A percentile compares a stretch with the other conserved stretches of the same genome.
Evolutionary conservation across 2,113 vertebrate genomes (phyloP).

Genomic region (human (Homo sapiens)): DNA sequence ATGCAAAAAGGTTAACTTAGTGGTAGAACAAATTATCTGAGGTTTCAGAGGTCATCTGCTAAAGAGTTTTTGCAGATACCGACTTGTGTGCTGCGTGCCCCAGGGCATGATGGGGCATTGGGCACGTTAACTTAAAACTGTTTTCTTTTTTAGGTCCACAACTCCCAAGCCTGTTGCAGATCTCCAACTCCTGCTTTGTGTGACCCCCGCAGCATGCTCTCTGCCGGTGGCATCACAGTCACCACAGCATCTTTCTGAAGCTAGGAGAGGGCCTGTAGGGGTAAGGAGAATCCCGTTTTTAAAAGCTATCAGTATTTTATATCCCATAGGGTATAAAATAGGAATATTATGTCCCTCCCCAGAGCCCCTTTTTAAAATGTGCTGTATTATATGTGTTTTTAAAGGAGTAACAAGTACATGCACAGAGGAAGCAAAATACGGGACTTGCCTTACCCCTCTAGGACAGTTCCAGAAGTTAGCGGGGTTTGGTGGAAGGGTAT

Average conservation of each 20-base stretch:
- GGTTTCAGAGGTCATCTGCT: conserved; percentile 42
- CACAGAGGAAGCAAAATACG: conserved; percentile 79
- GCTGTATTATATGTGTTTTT: conserved; percentile 80
- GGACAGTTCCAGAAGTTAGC: conserved; percentile 74
- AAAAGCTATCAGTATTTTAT: conserved; percentile 81
- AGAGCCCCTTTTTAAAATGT: conserved; percentile 76
- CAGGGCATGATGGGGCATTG: conserved; percentile 67
- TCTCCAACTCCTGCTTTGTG: conserved; percentile 82
- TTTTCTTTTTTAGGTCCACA: conserved; percentile 83
- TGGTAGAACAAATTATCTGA: neutral
- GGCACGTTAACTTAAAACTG: conserved; percentile 79
- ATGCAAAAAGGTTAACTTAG: neutral
- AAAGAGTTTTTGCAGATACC: conserved; percentile 24
- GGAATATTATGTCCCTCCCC: conserved; percentile 76
- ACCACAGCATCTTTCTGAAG: conserved; percentile 81
- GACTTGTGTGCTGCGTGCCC: conserved; percentile 78
- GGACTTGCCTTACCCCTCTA: conserved; percentile 83
- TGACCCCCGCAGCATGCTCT: conserved; percentile 82
- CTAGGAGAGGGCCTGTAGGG: conserved; percentile 82
- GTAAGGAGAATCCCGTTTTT: conserved; percentile 83
- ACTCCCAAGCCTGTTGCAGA: conserved; percentile 82
- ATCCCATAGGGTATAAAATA: conserved; percentile 81
- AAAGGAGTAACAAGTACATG: conserved; percentile 77
- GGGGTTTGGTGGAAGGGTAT: conserved; percentile 68
- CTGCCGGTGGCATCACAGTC: conserved; percentile 81